Conservation (phyloP, 2,888 invertebrate genomes). For the Nephrotoma guestfalica region DNA sequence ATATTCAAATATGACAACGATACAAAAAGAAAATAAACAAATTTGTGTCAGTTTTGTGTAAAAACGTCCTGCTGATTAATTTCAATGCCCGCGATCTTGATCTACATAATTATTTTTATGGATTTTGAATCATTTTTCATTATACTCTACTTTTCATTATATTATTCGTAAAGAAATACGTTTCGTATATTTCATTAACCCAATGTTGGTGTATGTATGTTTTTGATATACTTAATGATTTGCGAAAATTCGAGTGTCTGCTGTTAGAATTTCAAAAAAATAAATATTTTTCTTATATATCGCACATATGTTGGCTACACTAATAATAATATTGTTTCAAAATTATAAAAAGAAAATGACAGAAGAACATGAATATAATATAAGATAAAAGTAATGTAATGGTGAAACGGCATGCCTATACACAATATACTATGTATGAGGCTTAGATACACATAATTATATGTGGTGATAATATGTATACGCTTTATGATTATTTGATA, state of each 20-base stretch:
- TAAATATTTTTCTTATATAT: background rate
- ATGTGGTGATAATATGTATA: background rate
- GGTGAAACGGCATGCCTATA: background rate
- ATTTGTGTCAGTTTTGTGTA: background rate
- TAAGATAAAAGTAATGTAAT: background rate
- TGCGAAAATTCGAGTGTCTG: background rate
- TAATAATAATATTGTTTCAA: background rate
- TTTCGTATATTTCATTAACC: background rate
- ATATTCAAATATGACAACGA: background rate
- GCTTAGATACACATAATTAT: background rate
- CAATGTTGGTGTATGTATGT: background rate
- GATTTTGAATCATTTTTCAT: background rate
- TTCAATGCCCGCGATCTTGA: background rate
- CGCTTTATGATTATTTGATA: background rate
- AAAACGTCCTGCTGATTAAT: background rate
- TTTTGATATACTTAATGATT: background rate
- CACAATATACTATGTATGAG: background rate
- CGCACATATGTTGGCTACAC: background rate
- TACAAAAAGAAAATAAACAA: background rate
- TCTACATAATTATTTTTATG: background rate
- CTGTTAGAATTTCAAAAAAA: background rate
- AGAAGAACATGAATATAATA: background rate
- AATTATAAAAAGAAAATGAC: background rate
- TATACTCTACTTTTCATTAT: no score
- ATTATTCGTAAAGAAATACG: background rate